Evolutionary conservation across 2,888 invertebrate genomes (phyloP), one percentile per base, ranked within the genome.

Genomic region (Tetrapedia diversipes): DNA sequence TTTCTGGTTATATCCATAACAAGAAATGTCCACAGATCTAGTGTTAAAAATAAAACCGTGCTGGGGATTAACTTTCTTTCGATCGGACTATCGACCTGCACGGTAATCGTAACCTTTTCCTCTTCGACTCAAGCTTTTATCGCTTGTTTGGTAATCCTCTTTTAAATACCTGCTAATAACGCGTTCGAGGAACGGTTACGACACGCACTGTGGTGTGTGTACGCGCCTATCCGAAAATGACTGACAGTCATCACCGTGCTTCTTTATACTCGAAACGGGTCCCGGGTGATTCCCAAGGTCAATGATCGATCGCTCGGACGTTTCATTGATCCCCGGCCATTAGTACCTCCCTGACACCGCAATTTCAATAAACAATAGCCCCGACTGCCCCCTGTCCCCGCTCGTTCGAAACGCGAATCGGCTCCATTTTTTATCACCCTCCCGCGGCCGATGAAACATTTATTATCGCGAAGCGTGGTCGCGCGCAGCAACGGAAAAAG

Each of bases 281-380:
- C 14, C 39, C 16, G 6, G 22, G 16, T 16, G 56, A 24, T 34
- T 4, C 39, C 10, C 10, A 22, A 39, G 37, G 56, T 56, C 43
- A 14, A 32, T 22, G 19, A 47, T 60, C 60, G 60, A 19, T 34
- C 45, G 16, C 6, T 16, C 10, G 14, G 14, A 32, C 37, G 51
- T 53, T 64, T 53, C 53, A 41, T 64, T 41, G 63, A 68, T 61
- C 51, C 63, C 3, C 27, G 16, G 66, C 41, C 49, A 47, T 71
- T 57, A 57, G 56, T 29, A 19, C 11, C 27, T 2, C 34, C 45
- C n/a, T 24, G 39, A 57, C 59, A 14, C 11, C 54, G 37, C 59
- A 54, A 45, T 69, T 69, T 60, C 53, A 45, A 59, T 45, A 69
- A 72, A 60, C 69, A 60, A 54, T 67, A 16, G 66, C 32, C 4